Evolutionary conservation across 2,113 vertebrate genomes (phyloP).

Genomic region (Brachirus orientalis): DNA sequence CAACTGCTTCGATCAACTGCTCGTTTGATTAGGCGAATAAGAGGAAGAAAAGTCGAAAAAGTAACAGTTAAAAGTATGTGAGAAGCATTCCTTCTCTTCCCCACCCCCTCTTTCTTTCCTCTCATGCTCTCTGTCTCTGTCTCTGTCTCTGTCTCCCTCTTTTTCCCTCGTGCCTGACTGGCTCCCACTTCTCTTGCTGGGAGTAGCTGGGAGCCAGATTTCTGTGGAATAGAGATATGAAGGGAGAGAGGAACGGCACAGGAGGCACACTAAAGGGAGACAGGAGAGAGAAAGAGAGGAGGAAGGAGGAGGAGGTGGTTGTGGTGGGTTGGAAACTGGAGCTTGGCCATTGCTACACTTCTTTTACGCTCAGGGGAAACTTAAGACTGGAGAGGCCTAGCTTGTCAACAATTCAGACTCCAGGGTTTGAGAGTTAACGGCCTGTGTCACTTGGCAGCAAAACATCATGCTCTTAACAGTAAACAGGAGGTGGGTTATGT

Average conservation of each 20-base stretch:
- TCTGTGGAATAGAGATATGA: slow-evolving; percentile 79
- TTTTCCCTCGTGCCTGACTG: slow-evolving; percentile 72
- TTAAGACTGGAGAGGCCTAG: slow-evolving; percentile 61
- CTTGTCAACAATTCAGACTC: slow-evolving; percentile 66
- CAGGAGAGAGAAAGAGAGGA: neutral
- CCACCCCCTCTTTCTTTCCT: slow-evolving; percentile 49
- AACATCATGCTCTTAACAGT: slow-evolving; percentile 15
- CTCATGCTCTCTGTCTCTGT: slow-evolving; percentile 34
- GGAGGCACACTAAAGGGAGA: slow-evolving; percentile 71
- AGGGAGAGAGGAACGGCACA: slow-evolving; percentile 48
- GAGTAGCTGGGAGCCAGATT: slow-evolving; percentile 81
- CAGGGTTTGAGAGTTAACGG: slow-evolving; percentile 48
- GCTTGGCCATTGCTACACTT: slow-evolving; percentile 71
- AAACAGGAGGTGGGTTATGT: slow-evolving; percentile 15
- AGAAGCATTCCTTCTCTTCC: slow-evolving; percentile 59
- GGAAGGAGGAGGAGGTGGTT: neutral
- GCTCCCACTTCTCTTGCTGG: slow-evolving; percentile 67
- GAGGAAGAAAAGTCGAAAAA: slow-evolving; percentile 72
- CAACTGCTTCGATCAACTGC: too few relatives aligned
- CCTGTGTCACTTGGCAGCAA: slow-evolving; percentile 27
- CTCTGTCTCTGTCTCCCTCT: slow-evolving; percentile 57
- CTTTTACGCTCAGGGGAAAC: slow-evolving; percentile 71
- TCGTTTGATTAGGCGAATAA: slow-evolving; percentile 37
- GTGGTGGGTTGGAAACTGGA: slow-evolving; percentile 73
- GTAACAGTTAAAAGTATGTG: slow-evolving; percentile 72